Evolutionary conservation across 2,888 invertebrate genomes (phyloP).

Genomic region (Heliconius aoede): DNA sequence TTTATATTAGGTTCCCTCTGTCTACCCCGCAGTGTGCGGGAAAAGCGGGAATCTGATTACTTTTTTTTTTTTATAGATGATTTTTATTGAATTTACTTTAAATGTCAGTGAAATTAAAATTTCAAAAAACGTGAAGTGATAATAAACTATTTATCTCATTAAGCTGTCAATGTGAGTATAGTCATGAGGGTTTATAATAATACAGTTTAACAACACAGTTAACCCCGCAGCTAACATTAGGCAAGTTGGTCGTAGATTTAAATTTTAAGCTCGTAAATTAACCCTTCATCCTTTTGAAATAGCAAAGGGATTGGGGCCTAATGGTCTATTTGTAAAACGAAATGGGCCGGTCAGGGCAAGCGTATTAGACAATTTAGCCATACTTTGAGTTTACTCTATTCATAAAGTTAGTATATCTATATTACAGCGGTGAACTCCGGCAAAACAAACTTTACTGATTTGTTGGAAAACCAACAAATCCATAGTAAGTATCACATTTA

Average conservation of each 20-base stretch:
- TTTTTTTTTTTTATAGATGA: neutral
- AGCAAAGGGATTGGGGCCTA: slow-evolving; percentile 82
- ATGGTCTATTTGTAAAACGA: slow-evolving; percentile 83
- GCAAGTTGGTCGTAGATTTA: slow-evolving; percentile 82
- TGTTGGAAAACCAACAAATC: slow-evolving; percentile 25
- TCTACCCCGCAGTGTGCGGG: too few species aligned
- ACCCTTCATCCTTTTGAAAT: slow-evolving; percentile 83
- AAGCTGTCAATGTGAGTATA: slow-evolving; percentile 34
- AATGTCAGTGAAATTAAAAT: neutral
- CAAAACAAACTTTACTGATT: slow-evolving; percentile 40
- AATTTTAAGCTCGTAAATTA: slow-evolving; percentile 83
- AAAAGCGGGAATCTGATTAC: too few species aligned
- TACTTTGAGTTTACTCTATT: slow-evolving; percentile 74
- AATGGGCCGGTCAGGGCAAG: slow-evolving; percentile 78
- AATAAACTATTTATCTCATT: neutral
- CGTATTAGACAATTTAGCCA: slow-evolving; percentile 79
- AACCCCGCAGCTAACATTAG: slow-evolving; percentile 77
- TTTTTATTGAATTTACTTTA: neutral
- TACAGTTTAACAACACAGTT: slow-evolving; percentile 77
- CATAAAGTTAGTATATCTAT: slow-evolving; percentile 46
- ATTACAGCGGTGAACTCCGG: slow-evolving; percentile 44
- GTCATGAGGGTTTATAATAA: slow-evolving; percentile 63
- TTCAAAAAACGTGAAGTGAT: neutral
- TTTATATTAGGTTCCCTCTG: too few species aligned
- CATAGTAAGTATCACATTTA: slow-evolving; percentile 16